Conservation (phyloP, 2,113 vertebrate genomes). For the Scomber scombrus region DNA sequence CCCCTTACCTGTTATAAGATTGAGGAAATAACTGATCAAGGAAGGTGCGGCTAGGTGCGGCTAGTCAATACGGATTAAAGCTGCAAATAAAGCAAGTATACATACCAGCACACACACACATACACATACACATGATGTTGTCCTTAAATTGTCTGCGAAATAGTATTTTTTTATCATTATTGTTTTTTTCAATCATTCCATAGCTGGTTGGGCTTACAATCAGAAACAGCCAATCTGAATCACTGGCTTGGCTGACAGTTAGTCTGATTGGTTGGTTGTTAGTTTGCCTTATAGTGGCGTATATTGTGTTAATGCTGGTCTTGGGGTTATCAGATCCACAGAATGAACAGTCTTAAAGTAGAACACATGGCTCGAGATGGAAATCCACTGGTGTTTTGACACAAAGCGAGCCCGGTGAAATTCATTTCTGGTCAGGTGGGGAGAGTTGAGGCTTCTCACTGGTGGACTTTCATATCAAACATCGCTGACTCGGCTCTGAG, state of each 20-base stretch:
- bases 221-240: conserved; percentile 44
- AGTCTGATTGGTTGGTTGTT: conserved; percentile 67
- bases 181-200: conserved; percentile 70
- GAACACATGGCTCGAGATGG: conserved; percentile 41
- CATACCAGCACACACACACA: conserved; percentile 38
- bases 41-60: background rate
- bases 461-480: conserved; percentile 66
- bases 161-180: conserved; percentile 29
- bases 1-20: background rate
- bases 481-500: conserved; percentile 50
- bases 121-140: conserved; percentile 39
- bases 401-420: conserved; percentile 33
- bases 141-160: conserved; percentile 55
- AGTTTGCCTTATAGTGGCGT: conserved; percentile 76
- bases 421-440: conserved; percentile 27
- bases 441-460: conserved; percentile 56
- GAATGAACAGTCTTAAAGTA: conserved; percentile 55
- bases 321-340: conserved; percentile 60
- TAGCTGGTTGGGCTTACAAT: conserved; percentile 67
- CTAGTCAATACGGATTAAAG: conserved; percentile 2
- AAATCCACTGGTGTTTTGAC: conserved; percentile 51
- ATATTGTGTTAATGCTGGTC: conserved; percentile 68
- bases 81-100: conserved; percentile 31
- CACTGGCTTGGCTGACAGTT: conserved; percentile 33
- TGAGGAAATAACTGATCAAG: conserved; percentile 3